Evolutionary conservation across 2,797 vertebrate species (phyloP), one percentile per base, ranked within the genome.

Genomic region (Aselliscus stoliczkanus): DNA sequence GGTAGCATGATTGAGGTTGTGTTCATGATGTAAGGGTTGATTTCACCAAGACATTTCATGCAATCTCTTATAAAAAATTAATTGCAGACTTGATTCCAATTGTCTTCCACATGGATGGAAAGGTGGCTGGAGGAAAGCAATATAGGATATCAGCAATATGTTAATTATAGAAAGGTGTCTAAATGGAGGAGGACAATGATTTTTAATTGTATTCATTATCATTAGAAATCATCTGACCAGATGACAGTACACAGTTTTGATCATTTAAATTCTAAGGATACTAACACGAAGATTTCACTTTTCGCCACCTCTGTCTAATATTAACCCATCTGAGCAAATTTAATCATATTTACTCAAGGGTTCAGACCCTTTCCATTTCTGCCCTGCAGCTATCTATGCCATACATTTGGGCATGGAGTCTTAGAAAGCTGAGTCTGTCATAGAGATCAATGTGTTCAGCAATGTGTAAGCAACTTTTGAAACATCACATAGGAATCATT

Each of bases 41-140:
- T 95, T 96, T 95, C 93, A 75, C 70, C 25, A 83, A 90, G 96
- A 56, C 25, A 92, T 79, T 93, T 81, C 42, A 89, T 95, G 70
- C 0, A 3, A 17, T 94, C 67, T 88, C 82, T 60, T 94, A 34
- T 81, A 97, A 97, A 97, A 97, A 89, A 64, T 95, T 92, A 97
- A 96, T 97, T 96, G 80, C 80, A 90, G 70, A 70, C 34, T 95
- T 93, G 84, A 97, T 93, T 97, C 80, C 89, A 95, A 2, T 89
- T 94, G 80, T 94, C 93, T 96, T 94, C 75, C 72, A 85, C 29
- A 1, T 88, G 72, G 81, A 92, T 97, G 96, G 83, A 92, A 95
- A 96, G 37, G 50, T 96, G 76, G 75, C 65, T 18, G 18, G 75
- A 96, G 72, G 76, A 97, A 17, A 92, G 31, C 76, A 76, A 60